Conservation (phyloP, 2,888 invertebrate genomes). For the Ernsta delagoae region DNA sequence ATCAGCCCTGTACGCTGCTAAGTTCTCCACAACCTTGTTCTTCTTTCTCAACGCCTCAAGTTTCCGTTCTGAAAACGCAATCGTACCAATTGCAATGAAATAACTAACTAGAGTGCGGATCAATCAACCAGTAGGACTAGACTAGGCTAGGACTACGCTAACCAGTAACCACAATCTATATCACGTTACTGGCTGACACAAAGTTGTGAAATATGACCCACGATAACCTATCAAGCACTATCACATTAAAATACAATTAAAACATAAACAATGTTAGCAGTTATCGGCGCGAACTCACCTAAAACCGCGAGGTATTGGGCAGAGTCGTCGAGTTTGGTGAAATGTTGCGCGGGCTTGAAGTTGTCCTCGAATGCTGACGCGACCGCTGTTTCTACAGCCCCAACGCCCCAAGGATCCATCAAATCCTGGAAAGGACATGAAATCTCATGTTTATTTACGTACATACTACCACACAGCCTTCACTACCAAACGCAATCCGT, state of each 20-base stretch:
- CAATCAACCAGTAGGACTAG: too few species aligned
- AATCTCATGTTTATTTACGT: slow-evolving; percentile 32
- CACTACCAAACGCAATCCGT: not conserved
- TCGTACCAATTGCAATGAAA: not conserved
- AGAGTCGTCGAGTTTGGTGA: slow-evolving; percentile 85
- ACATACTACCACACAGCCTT: not conserved
- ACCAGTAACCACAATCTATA: not conserved
- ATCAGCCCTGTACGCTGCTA: slow-evolving; percentile 84
- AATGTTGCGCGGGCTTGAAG: slow-evolving; percentile 70
- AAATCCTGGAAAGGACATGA: slow-evolving; percentile 57
- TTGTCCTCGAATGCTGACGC: slow-evolving; percentile 84
- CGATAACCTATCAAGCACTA: slow-evolving; percentile 39
- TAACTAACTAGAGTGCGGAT: not conserved
- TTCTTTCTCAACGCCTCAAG: slow-evolving; percentile 70
- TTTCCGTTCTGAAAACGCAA: slow-evolving; percentile 65
- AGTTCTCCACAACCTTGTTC: slow-evolving; percentile 84
- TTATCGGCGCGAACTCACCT: slow-evolving; percentile 73
- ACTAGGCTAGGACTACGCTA: not conserved
- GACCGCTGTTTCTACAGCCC: slow-evolving; percentile 55
- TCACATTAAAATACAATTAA: slow-evolving; percentile 26
- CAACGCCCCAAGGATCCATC: slow-evolving; percentile 82
- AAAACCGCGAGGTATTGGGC: slow-evolving; percentile 87
- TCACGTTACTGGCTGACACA: slow-evolving; percentile 22
- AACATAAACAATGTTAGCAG: slow-evolving; percentile 6
- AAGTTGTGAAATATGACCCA: slow-evolving; percentile 32